Evolutionary conservation across 2,888 invertebrate genomes (phyloP), one percentile per base, ranked within the genome.

Genomic region (Pseudococcus longispinus): DNA sequence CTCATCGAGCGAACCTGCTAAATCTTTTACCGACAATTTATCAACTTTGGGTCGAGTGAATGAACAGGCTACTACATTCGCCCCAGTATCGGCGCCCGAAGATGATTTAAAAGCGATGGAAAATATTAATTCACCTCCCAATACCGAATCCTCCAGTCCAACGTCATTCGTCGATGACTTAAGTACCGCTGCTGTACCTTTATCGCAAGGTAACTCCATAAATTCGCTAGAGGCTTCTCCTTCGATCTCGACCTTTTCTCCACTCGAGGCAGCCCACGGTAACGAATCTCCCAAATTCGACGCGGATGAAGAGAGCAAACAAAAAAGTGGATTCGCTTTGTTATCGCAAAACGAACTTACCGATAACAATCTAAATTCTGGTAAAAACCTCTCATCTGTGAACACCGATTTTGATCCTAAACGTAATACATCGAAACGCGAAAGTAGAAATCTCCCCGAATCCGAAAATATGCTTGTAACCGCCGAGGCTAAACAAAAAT

Each of bases 81-180:
- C 42, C 20, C 9, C 42, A 9, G 20, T 20, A 42, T 37, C n/a
- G 9, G 20, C 42, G 8, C 29, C 42, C 0, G 51, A 26, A 13
- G 83, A 46, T 9, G 83, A 83, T 32, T 26, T 83, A 4, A 83
- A 83, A 51, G 83, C 83, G 0, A 83, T 83, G 83, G 83, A 83
- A 55, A 83, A 83, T 20, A 11, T 5, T 0, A 83, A 83, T 80
- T 42, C 42, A 0, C 70, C 29, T 11, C 29, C 32, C 29, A 70
- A 29, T 70, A 70, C 26, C 5, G 70, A 70, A 70, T 18, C 70
- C 6, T 6, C 65, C 11, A 65, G 13, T 26, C 23, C 26, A 65
- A 26, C 15, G 11, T 23, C 65, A 26, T 65, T 65, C 0, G 23
- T 65, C 11, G 6, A 65, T 13, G 65, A 26, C 65, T 26, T 13